Conservation (phyloP, 64 coral and sea anemone species). For the Hydrozoanthus tunicans region DNA sequence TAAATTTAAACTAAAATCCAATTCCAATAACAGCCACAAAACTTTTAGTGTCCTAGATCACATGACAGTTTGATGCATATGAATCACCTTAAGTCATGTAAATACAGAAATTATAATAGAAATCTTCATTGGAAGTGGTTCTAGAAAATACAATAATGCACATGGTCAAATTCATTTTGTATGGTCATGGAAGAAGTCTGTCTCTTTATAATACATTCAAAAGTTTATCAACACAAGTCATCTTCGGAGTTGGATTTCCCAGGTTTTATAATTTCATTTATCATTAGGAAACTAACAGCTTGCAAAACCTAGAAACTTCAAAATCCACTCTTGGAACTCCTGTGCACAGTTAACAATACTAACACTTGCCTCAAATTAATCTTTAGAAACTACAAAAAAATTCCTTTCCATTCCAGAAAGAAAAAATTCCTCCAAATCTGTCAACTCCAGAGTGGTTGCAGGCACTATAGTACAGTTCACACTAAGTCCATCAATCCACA, state of each 20-base stretch:
- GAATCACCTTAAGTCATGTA: slow-evolving; percentile 27
- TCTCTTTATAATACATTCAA: slow-evolving; percentile 50
- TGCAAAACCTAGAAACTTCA: slow-evolving; percentile 36
- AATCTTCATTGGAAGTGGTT: slow-evolving; percentile 32
- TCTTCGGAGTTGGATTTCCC: slow-evolving; percentile 13
- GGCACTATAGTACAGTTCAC: slow-evolving; percentile 6
- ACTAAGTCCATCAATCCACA: background rate
- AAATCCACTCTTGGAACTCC: background rate
- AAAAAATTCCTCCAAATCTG: slow-evolving; percentile 18
- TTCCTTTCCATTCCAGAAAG: slow-evolving; percentile 41
- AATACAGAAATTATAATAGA: slow-evolving; percentile 55
- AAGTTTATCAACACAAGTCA: slow-evolving; percentile 50
- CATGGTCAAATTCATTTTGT: slow-evolving; percentile 12
- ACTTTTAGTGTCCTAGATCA: slow-evolving; percentile 44
- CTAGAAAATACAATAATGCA: slow-evolving; percentile 63
- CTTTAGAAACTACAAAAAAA: slow-evolving; percentile 40
- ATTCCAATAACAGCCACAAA: background rate
- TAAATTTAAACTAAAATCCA: slow-evolving; percentile 32
- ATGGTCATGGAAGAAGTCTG: background rate
- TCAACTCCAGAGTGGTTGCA: background rate
- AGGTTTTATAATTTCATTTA: slow-evolving; percentile 16
- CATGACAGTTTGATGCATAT: slow-evolving; percentile 20
- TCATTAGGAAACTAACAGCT: background rate
- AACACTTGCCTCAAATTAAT: slow-evolving; percentile 63
- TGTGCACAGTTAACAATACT: slow-evolving; percentile 50